Base-by-base conservation (phyloP, 1,140 invertebrate species). In the Cheumatopsyche charites region DNA sequence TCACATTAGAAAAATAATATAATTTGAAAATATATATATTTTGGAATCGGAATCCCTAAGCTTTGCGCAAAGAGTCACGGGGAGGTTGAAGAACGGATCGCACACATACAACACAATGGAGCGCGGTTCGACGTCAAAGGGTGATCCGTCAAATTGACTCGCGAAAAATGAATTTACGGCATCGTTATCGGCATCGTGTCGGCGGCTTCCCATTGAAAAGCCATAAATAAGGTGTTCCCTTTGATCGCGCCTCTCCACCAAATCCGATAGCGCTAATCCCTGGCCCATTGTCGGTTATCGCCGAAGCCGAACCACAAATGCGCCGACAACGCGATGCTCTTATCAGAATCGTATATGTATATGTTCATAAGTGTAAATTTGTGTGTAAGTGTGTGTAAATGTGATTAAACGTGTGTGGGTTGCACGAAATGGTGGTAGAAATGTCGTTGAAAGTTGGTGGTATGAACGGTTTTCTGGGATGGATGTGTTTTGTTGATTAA, bases 161-260 rank as follows among this genome's bases (percentile, higher is more conserved):
- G 42, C 52, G 36, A 63, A 67, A 70, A 74, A 71, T 72, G 67
- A 74, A 74, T 74, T 74, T 74, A 68, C 61, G 67, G 29, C 29
- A 36, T 71, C 73, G 42, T 66, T 74, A 74, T 74, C 73, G 47
- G 25, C 26, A 47, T 41, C 42, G 47, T 36, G 67, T 41, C 42
- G 72, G 65, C 67, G 63, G 62, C 41, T 45, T 67, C 70, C 43
- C 62, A 67, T 72, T 62, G 68, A 70, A 55, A 52, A 55, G 68
- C 68, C 73, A 75, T 75, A 75, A 75, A 75, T 75, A 75, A 70
- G 67, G 70, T 71, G 73, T 70, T 69, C 70, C 68, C 70, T 75
- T 75, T 75, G 73, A 75, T 75, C 66, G 70, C 17, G 23, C 45
- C 41, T 71, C 73, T 75, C 43, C 29, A 9, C 62, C 67, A 70